Base-by-base conservation (phyloP, 2,888 invertebrate genomes). In the Cistogaster globosa region DNA sequence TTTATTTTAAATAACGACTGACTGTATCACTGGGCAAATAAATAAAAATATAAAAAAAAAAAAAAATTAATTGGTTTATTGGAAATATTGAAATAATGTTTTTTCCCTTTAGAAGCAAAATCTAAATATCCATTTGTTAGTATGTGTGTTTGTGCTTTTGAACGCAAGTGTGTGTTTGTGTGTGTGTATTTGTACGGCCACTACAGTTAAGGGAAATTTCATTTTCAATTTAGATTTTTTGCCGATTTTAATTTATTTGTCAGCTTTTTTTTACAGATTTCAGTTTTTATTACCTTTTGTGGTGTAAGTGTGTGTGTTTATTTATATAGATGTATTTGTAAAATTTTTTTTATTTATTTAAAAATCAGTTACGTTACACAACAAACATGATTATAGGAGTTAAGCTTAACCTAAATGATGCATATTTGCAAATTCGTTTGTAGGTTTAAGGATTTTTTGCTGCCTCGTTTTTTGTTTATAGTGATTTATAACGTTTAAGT, bases 21-120 rank as follows among this genome's bases (percentile, higher is more conserved):
- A 51, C 57, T 82, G 68, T 82, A 71, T 76, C 48, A 48, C n/a
- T 18, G 26, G 55, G 53, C 14, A 53, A 67, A 32, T 32, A 32
- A 32, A 32, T 32, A 7, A 58, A 80, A 83, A 51, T 20, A 57
- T 26, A 63, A 65, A 83, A 79, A 78, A 84, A 51, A 63, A 65
- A 83, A 79, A 78, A 84, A 51, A 72, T 81, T 85, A 85, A 85
- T 85, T 85, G 85, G 85, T 85, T 85, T 85, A 85, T 85, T 85
- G 85, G 82, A 85, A 85, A 82, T 85, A 85, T 85, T 85, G 84
- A 81, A 85, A 81, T 84, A 79, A 57, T 72, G 55, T 76, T 72
- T 74, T 76, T 55, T n/a, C 22, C 51, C 42, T 68, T 68, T 57
- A 16, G 16, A 2, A 20, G 9, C 22, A 45, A 18, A 53, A 45